Conservation (phyloP, 2,113 vertebrate species). For the Anhinga anhinga region DNA sequence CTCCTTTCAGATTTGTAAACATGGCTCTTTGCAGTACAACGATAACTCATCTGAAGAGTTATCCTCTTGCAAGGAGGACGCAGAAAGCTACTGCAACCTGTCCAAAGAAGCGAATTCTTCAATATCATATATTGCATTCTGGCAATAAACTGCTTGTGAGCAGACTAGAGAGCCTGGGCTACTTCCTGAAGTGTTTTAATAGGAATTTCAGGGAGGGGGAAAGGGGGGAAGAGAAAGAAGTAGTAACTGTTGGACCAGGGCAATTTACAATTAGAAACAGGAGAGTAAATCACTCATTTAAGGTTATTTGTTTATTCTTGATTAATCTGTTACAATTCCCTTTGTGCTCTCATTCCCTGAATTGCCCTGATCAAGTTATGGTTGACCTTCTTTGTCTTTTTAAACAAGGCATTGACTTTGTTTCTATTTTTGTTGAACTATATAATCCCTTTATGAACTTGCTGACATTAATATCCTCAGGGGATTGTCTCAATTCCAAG, state of each 20-base stretch:
- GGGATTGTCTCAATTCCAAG: conserved; percentile 24
- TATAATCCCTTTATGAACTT: conserved; percentile 43
- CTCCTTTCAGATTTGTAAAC: background rate
- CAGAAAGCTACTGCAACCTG: background rate
- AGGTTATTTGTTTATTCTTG: background rate
- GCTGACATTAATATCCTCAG: conserved; percentile 54
- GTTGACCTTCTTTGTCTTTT: conserved; percentile 66
- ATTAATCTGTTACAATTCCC: background rate
- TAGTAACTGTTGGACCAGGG: background rate
- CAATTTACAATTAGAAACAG: background rate
- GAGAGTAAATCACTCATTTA: background rate
- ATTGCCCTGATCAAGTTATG: conserved; percentile 5
- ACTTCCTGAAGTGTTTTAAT: background rate
- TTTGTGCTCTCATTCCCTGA: background rate
- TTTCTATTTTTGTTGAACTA: conserved; percentile 64
- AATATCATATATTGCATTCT: background rate
- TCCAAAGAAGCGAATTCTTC: background rate
- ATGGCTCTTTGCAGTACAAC: background rate
- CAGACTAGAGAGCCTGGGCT: background rate
- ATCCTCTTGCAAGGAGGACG: background rate
- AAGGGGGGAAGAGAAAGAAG: background rate
- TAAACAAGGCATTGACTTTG: conserved; percentile 18
- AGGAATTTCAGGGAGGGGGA: background rate
- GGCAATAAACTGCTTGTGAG: background rate
- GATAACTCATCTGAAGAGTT: background rate